Base-by-base conservation (phyloP, 2,888 invertebrate genomes). In the Ophraella communa region DNA sequence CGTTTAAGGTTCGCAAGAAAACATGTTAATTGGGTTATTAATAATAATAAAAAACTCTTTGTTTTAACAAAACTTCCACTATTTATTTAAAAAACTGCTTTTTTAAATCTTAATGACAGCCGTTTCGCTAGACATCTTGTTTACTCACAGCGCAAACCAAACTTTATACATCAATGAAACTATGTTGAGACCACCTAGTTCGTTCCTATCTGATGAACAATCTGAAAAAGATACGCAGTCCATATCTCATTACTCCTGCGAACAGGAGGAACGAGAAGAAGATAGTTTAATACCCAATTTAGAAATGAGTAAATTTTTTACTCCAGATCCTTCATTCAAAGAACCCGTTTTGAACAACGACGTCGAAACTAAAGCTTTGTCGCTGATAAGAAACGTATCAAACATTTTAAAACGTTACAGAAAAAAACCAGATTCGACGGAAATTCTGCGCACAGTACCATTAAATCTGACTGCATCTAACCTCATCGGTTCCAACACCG, bases 261-360 rank as follows among this genome's bases (percentile, higher is more conserved):
- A 64, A 3, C 60, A 64, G 27, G 52, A 65, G 24, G 60, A 69
- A n/a, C 8, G 67, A 14, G 53, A 64, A 4, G 55, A 65, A 11
- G 65, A 67, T 20, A 69, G 67, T 21, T 10, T 62, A 4, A 20
- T 56, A 24, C 67, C 69, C 0, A 42, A 67, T 14, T 27, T 60
- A 8, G 45, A 67, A 8, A 21, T 69, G 14, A 27, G 58, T 7
- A 69, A 66, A 33, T 69, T 67, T 52, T 69, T 67, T 20, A 51
- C 17, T 8, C 20, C 42, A 1, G 44, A 57, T 11, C 23, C 62
- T 5, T 8, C 24, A 11, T 7, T 42, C 4, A 5, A 18, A 2
- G 20, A 23, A 44, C 21, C 35, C 2, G 18, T 60, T 27, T 21
- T 62, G 11, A 55, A 56, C 20, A 55, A 55, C 49, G 62, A 62